A percentile compares a stretch with the other conserved stretches of the same genome.
phyloP scores from a whole-genome alignment of 2,888 invertebrate genomes.

The Prenolepis imparis region DNA sequence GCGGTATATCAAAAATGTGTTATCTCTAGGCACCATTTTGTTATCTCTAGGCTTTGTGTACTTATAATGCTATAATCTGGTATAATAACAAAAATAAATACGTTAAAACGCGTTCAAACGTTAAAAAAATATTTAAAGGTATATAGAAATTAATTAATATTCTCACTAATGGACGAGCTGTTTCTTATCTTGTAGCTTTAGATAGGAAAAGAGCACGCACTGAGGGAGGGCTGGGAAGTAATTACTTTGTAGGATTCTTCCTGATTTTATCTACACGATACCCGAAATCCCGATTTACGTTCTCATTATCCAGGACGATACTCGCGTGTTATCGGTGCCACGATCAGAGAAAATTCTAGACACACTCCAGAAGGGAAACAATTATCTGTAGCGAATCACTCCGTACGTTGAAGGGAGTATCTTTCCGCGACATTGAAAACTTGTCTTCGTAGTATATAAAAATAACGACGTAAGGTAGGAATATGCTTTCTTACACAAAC shows the following conservation, averaged over 20 bases:
- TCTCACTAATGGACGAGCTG: background rate
- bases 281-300: constrained; percentile 57
- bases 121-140: background rate
- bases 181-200: background rate
- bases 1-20: background rate
- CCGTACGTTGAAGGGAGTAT: background rate
- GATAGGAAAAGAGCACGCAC: background rate
- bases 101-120: background rate
- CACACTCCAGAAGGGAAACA: constrained; percentile 16
- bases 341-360: constrained; percentile 33
- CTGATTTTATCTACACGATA: constrained; percentile 40
- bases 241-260: constrained; percentile 29
- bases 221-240: background rate
- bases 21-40: background rate
- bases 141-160: constrained; percentile 1
- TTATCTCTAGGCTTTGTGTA: background rate
- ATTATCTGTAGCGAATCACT: constrained; percentile 46
- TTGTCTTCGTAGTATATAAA: background rate
- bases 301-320: constrained; percentile 36
- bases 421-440: constrained; percentile 40
- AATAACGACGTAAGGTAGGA: constrained; percentile 25
- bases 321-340: constrained; percentile 49
- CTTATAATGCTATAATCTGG: background rate
- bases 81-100: background rate
- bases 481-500: background rate